Evolutionary conservation across 2,113 vertebrate species (phyloP), one percentile per base, ranked within the genome.

Genomic region (Gobiocypris rarus): DNA sequence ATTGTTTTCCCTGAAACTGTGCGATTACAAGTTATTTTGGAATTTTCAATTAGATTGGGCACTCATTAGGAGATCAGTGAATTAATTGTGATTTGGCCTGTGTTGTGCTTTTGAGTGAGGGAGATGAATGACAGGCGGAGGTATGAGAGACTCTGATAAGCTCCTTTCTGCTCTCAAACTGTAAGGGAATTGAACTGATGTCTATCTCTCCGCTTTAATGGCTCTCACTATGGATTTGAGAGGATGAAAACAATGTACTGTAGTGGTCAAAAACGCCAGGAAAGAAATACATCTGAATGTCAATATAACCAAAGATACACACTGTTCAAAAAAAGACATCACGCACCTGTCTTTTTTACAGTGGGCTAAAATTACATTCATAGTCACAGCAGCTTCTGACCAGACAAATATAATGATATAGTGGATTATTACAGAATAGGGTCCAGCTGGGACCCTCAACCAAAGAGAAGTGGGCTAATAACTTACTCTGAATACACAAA

Each of bases 71-170:
- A 67, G 82, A 79, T 50, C 80, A 15, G 22, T 58, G 69, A 54
- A 43, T 43, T 50, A 58, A 50, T 63, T 78, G 17, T 83, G 56
- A 71, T 77, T 73, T 48, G 24, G 50, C 9, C 70, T 11, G 22
- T 61, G 76, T 65, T 81, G 82, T 81, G 76, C 41, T 84, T 78
- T 79, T 58, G 9, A 69, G 50, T 48, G 26, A 75, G 10, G 45
- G 59, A 83, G 48, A 84, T 56, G 85, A 86, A 75, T 59, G 82
- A 79, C 69, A 58, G 24, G 80, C 14, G 28, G 11, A 82, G 28
- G 67, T 67, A 61, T 80, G 75, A 74, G 54, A 43, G 82, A 71
- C 50, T 31, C 38, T 34, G 83, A 84, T 78, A 79, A 84, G 74
- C 74, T 69, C 45, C 56, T n/a, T n/a, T 24, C 41, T 26, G 70